These are phyloP conservation scores for Drosophila recens DNA, from an alignment of 2,888 invertebrate species.

Conservation along the genomic window DNA sequence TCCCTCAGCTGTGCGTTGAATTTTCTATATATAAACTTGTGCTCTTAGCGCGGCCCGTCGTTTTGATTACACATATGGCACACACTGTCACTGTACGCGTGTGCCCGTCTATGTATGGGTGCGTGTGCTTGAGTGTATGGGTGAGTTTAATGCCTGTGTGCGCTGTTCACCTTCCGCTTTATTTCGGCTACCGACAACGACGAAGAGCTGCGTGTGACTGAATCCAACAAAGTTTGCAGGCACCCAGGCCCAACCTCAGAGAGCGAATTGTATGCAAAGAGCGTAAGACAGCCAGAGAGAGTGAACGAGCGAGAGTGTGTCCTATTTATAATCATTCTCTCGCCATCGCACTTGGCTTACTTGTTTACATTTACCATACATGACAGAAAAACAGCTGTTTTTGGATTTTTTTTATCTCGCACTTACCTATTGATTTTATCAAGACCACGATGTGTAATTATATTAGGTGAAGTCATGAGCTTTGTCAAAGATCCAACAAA, in stretches of 20 bases:
- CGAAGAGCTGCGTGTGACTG: constrained; percentile 82
- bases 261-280: not conserved
- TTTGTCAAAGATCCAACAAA: not conserved
- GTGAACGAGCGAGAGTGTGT: constrained; percentile 13
- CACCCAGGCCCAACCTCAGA: constrained; percentile 21
- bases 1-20: constrained; percentile 81
- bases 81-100: constrained; percentile 56
- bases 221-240: constrained; percentile 54
- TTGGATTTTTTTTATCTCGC: constrained; percentile 30
- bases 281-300: not conserved
- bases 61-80: constrained; percentile 77
- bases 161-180: constrained; percentile 49
- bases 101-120: constrained; percentile 18
- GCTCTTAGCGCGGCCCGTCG: constrained; percentile 64
- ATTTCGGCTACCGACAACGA: constrained; percentile 70
- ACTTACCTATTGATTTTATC: constrained; percentile 68
- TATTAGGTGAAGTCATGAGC: not conserved
- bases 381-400: constrained; percentile 52
- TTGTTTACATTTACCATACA: no score
- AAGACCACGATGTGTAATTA: not conserved
- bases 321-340: constrained; percentile 50
- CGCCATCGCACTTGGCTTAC: constrained; percentile 5
- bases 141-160: constrained; percentile 18
- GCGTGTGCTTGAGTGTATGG: constrained; percentile 22
- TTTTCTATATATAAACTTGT: constrained; percentile 84